Conservation (phyloP, 2,113 vertebrate species). For the Chelonoidis abingdonii region DNA sequence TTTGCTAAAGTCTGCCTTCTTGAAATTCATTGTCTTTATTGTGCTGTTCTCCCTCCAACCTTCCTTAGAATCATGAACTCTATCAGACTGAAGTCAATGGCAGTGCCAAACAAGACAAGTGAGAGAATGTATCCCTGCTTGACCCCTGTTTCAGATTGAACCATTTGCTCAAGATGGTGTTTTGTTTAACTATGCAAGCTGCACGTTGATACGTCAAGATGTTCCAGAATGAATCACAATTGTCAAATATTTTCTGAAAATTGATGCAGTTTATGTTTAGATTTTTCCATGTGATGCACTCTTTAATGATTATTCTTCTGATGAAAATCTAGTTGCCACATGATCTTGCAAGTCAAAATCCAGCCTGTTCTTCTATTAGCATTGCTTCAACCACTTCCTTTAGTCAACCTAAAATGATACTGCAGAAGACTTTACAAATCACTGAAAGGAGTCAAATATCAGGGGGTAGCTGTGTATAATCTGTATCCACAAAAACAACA, state of each 20-base stretch:
- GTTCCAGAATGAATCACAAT: background rate
- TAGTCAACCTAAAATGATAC: background rate
- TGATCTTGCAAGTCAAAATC: background rate
- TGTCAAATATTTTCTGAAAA: background rate
- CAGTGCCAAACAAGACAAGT: background rate
- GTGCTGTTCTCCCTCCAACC: no score
- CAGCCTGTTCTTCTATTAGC: background rate
- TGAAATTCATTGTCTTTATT: no score
- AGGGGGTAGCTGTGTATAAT: no score
- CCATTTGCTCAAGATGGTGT: background rate
- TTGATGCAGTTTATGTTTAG: background rate
- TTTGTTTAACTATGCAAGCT: slow-evolving; percentile 10
- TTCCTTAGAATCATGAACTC: no score
- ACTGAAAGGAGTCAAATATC: background rate
- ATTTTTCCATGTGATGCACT: background rate
- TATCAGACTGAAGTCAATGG: background rate
- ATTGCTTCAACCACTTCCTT: background rate
- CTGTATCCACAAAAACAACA: no score
- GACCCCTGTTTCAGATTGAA: background rate
- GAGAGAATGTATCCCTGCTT: background rate
- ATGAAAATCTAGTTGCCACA: background rate
- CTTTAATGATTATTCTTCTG: background rate
- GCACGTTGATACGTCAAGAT: background rate
- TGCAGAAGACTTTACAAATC: background rate
- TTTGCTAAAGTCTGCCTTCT: no score